Evolutionary conservation across 2,797 vertebrate genomes (phyloP).

Genomic region (Rhinophrynus dorsalis): DNA sequence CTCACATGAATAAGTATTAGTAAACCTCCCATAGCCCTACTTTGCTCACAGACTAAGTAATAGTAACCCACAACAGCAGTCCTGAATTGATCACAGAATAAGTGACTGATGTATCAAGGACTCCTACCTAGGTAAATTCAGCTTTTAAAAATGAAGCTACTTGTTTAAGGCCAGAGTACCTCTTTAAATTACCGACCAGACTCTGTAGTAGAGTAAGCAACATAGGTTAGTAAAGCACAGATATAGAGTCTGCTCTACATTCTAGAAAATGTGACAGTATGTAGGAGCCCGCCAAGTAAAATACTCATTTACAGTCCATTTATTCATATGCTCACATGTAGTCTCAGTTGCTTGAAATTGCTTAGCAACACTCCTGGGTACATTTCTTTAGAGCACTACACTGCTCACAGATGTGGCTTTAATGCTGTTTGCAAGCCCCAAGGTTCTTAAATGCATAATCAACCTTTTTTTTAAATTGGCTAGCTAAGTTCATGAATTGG

Average conservation of each 20-base stretch:
- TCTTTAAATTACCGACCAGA: too few relatives aligned
- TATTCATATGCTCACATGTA: constrained; percentile 40
- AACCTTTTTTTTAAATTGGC: constrained; percentile 38
- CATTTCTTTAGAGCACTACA: constrained; percentile 54
- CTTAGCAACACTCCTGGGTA: constrained; percentile 66
- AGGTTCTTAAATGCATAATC: constrained; percentile 45
- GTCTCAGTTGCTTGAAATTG: constrained; percentile 49
- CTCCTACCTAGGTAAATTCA: too few relatives aligned
- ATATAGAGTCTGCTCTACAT: not conserved
- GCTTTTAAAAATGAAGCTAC: too few relatives aligned
- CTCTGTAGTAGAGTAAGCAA: not conserved
- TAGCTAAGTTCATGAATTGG: constrained; percentile 38
- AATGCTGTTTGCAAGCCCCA: constrained; percentile 51
- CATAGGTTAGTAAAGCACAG: not conserved
- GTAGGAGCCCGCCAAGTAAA: not conserved
- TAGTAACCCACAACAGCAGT: too few relatives aligned
- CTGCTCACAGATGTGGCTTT: constrained; percentile 58
- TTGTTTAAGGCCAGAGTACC: too few relatives aligned
- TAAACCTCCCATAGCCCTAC: too few relatives aligned
- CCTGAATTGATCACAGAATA: too few relatives aligned
- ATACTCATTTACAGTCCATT: constrained; percentile 45
- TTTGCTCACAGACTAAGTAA: too few relatives aligned
- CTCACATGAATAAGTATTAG: too few relatives aligned
- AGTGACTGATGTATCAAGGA: too few relatives aligned
- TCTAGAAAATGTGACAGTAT: constrained; percentile 5